A percentile compares a stretch with the other conserved stretches of the same genome.
Conservation (phyloP, 2,113 vertebrate genomes). For the Neodontobutis hainanensis region DNA sequence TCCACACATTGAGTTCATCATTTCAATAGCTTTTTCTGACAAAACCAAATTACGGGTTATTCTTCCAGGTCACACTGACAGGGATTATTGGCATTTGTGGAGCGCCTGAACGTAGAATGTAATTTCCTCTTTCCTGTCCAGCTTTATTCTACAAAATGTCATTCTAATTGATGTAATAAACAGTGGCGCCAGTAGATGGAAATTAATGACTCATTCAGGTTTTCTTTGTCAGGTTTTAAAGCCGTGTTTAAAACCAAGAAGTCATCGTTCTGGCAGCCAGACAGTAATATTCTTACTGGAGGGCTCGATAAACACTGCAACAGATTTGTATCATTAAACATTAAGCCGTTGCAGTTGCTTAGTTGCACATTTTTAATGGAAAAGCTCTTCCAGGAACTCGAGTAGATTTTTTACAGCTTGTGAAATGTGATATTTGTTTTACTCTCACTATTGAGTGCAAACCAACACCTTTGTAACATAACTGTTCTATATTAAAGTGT, state of each 20-base stretch:
- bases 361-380: constrained; percentile 5
- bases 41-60: neutral
- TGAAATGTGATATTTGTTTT: constrained; percentile 15
- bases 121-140: constrained; percentile 1
- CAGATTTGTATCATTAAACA: neutral
- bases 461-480: neutral
- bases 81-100: neutral
- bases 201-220: neutral
- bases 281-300: constrained; percentile 1
- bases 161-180: constrained; percentile 3
- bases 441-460: constrained; percentile 12
- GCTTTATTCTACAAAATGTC: neutral
- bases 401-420: neutral
- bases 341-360: constrained; percentile 6
- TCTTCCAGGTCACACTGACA: constrained; percentile 1
- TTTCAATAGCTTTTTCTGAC: neutral
- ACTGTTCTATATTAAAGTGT: constrained; percentile 1
- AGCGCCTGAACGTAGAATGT: neutral
- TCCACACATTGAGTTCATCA: neutral
- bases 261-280: neutral
- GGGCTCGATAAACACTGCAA: neutral
- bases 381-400: constrained; percentile 11
- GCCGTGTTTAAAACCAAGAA: constrained; percentile 5
- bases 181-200: neutral
- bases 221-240: constrained; percentile 3